These are phyloP conservation scores for Neodiprion virginianus DNA, from an alignment of 1,140 invertebrate genomes.

Conservation along the genomic window DNA sequence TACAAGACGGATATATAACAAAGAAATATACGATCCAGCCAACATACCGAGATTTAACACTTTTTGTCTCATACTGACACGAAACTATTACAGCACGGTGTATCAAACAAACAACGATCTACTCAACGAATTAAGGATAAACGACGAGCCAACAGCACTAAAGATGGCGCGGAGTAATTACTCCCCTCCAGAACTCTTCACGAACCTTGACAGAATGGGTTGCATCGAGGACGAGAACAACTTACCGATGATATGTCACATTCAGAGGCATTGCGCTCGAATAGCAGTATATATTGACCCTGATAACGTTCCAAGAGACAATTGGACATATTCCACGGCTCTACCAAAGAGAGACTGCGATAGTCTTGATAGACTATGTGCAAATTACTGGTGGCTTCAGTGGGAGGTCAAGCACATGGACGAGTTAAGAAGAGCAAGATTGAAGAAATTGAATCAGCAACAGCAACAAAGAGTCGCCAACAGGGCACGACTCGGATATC, in stretches of 20 bases:
- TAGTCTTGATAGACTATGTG: not conserved
- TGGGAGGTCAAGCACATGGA: constrained; percentile 16
- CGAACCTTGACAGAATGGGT: constrained; percentile 13
- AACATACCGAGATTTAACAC: not conserved
- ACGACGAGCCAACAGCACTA: not conserved
- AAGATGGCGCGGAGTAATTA: not conserved
- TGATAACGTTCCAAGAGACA: not conserved
- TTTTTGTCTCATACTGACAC: not conserved
- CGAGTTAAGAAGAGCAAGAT: constrained; percentile 14
- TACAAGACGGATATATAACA: not conserved
- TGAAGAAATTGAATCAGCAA: not conserved
- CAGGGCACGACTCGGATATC: too few relatives aligned
- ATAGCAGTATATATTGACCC: not conserved
- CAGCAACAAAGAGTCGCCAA: not conserved
- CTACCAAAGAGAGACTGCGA: not conserved
- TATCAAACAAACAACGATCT: not conserved
- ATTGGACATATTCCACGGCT: too few relatives aligned
- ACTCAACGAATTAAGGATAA: not conserved
- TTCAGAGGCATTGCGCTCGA: not conserved
- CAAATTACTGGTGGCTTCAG: constrained; percentile 17
- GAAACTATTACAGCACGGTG: not conserved
- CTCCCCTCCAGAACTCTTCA: constrained; percentile 13
- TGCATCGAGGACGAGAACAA: constrained; percentile 15
- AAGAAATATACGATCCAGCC: not conserved
- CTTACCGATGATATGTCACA: constrained; percentile 6